Base-by-base conservation (phyloP, 2,113 vertebrate species). In the Oreochromis aureus region DNA sequence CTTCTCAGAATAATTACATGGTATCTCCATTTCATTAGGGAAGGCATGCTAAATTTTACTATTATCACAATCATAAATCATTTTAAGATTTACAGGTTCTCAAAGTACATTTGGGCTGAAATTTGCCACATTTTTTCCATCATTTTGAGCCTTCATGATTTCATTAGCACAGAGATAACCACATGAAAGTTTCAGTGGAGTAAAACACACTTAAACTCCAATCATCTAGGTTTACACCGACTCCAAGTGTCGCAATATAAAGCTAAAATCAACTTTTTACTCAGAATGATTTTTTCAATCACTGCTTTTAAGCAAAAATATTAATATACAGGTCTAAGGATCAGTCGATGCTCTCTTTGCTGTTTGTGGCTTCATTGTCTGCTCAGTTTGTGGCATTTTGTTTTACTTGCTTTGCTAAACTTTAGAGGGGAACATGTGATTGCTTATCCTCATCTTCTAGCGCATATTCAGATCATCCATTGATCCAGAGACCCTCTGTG, bases 141-240 rank as follows among this genome's bases (percentile, higher is more conserved):
- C 34, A 66, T 66, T 71, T 24, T 44, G 7, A 46, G 13, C 3
- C 39, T 44, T 46, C 12, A 1, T 15, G 0, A 27, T 39, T 73
- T 27, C 13, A 46, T 73, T 44, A 44, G 66, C 39, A 27, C 39
- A 39, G 19, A 66, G 61, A 12, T 5, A 39, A 39, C 34, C 10
- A 66, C 4, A 44, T 24, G 12, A 16, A 44, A 5, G 63, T 39
- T 69, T 66, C 19, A 41, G 11, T 69, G 63, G 34, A 0, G 19
- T 39, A 69, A 69, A 69, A 24, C 36, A 27, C 66, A 71, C 5
- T 27, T 71, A 6, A 41, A 22, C 61, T 66, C 32, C 32, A 66
- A n/a, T n/a, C 61, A 66, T 39, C n/a, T 0, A 15, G 12, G 63
- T 15, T 69, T 24, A 22, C n/a, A 0, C 11, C 5, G 0, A 24